Conservation (phyloP, 2,888 invertebrate species). For the Netelia melanura region DNA sequence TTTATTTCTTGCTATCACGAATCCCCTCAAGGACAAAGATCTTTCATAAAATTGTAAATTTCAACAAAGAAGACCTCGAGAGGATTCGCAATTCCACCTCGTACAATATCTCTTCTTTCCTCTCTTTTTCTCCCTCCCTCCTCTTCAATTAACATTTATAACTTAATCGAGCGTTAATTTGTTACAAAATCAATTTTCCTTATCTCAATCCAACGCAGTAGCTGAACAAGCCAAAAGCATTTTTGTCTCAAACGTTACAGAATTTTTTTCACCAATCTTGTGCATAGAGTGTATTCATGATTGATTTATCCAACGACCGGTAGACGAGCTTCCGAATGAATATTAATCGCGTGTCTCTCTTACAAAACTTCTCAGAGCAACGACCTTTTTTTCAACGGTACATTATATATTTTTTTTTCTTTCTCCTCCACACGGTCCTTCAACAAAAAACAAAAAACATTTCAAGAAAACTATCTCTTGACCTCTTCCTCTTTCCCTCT, state of each 20-base stretch:
- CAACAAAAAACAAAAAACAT: not conserved
- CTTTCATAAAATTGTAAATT: not conserved
- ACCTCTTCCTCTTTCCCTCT: not conserved
- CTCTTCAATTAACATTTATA: no score
- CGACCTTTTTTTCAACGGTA: constrained; percentile 69
- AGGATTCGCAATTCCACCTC: not conserved
- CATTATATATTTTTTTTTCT: constrained; percentile 26
- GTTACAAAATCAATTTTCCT: no score
- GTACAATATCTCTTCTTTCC: not conserved
- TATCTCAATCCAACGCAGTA: no score
- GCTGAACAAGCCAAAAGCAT: not conserved
- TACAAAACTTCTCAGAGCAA: constrained; percentile 52
- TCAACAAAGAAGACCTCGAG: not conserved
- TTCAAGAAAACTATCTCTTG: not conserved
- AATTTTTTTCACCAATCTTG: not conserved
- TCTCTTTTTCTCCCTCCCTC: not conserved
- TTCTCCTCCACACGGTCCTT: not conserved
- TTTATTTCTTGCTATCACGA: not conserved
- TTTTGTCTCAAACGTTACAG: not conserved
- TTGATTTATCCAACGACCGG: constrained; percentile 51
- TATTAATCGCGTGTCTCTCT: constrained; percentile 56
- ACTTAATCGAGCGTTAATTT: no score
- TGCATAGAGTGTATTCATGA: constrained; percentile 4
- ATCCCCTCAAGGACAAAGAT: not conserved
- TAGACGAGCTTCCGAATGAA: constrained; percentile 64